Evolutionary conservation across 2,113 vertebrate genomes (phyloP), one percentile per base, ranked within the genome.

Genomic region (Rhea americana): DNA sequence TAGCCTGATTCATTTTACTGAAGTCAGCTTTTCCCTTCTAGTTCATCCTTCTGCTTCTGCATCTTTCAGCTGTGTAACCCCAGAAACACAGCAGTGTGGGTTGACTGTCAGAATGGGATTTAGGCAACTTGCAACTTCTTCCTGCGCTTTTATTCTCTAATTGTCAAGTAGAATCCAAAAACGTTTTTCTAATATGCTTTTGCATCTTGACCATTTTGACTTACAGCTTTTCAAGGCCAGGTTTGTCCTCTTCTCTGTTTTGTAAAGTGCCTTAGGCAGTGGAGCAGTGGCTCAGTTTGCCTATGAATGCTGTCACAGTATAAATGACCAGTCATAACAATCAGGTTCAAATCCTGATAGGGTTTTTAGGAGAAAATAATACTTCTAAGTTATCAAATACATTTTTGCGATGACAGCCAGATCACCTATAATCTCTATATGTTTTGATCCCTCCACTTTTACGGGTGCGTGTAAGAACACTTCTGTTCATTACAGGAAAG

Each of bases 31-130:
- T 13, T 74, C 18, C 41, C 35, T 87, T 66, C 19, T 41, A n/a
- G 45, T 87, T 91, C 41, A 22, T 83, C 70, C 26, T 74, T 70
- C 66, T 37, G 5, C 81, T 95, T 85, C 45, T 35, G 51, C 71
- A 70, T 63, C 35, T 35, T 35, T 35, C 58, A 79, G 32, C 77
- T 89, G 4, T 4, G 4, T 47, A 79, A 76, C n/a, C 43, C 18
- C 39, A 78, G 73, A 88, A 88, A 55, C 20, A 7, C 0, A 4
- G 26, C 9, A 0, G 1, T 17, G 7, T 1, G 4, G 35, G 8
- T 30, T 37, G 32, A 61, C 22, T n/a, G 45, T 50, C 30, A 43
- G 50, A 86, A 61, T 50, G 50, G 47, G 35, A 41, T 88, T 81
- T 72, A 30, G 62, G 50, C 30, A 79, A 73, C 50, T 88, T 66